phyloP scores from a whole-genome alignment of 2,797 vertebrate species.

The Hydrophis major region DNA sequence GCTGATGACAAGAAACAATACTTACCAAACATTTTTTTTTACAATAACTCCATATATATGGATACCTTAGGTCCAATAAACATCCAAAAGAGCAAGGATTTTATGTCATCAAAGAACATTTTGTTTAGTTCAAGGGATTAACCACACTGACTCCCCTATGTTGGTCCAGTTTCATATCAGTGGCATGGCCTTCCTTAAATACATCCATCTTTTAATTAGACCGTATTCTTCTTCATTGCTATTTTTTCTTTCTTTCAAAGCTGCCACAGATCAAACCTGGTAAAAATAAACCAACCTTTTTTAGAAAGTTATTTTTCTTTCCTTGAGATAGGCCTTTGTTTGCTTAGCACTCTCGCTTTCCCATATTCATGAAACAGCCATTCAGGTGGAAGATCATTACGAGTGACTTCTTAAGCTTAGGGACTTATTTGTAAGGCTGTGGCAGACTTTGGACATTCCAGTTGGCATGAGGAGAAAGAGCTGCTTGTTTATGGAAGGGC shows the following conservation, averaged over 20 bases:
- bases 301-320: constrained; percentile 43
- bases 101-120: neutral
- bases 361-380: constrained; percentile 55
- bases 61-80: constrained; percentile 17
- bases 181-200: constrained; percentile 30
- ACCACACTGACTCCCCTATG: constrained; percentile 19
- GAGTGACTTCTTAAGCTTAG: constrained; percentile 53
- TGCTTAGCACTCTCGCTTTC: constrained; percentile 19
- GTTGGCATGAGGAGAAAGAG: constrained; percentile 72
- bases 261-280: constrained; percentile 25
- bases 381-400: constrained; percentile 61
- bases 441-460: constrained; percentile 61
- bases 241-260: constrained; percentile 46
- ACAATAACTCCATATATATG: neutral
- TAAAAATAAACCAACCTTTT: constrained; percentile 51
- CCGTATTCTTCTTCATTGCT: constrained; percentile 21
- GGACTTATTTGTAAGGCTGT: constrained; percentile 60
- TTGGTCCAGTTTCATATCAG: constrained; percentile 11
- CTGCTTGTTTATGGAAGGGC: constrained; percentile 59
- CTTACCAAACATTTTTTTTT: neutral
- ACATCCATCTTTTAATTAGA: constrained; percentile 34
- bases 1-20: neutral
- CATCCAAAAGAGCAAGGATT: neutral
- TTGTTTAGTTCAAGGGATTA: neutral
- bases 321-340: constrained; percentile 47